Percentiles rank a stretch among this genome's conserved stretches.
phyloP scores from a whole-genome alignment of 2,797 vertebrate genomes.

The Echeneis naucrates region DNA sequence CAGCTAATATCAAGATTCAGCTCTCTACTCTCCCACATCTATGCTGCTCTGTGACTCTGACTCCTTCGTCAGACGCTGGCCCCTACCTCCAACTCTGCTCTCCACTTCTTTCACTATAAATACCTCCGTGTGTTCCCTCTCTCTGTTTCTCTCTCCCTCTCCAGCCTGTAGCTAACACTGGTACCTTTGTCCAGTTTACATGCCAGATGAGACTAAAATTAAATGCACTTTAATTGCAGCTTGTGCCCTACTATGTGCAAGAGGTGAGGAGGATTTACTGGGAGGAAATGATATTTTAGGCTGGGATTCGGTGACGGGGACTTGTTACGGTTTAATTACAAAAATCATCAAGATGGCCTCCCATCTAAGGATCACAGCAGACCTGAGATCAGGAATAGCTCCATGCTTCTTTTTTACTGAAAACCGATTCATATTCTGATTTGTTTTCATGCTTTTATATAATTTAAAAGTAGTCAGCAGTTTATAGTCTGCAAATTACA shows the following conservation, averaged over 20 bases:
- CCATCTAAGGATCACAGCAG: not conserved
- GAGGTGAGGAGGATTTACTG: conserved; percentile 54
- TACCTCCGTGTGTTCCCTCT: conserved; percentile 53
- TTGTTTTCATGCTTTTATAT: conserved; percentile 4
- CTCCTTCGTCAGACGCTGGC: conserved; percentile 29
- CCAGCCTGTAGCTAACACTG: conserved; percentile 72
- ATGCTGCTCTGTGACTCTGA: conserved; percentile 19
- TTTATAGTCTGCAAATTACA: not conserved
- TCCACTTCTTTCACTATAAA: conserved; percentile 57
- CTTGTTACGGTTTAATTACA: conserved; percentile 34
- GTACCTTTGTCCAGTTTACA: conserved; percentile 73
- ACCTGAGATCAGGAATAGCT: not conserved
- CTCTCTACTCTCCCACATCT: not conserved
- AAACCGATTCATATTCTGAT: not conserved
- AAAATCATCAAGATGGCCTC: conserved; percentile 19
- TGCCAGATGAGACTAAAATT: conserved; percentile 79
- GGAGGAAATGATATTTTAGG: conserved; percentile 65
- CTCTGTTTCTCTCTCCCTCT: conserved; percentile 39
- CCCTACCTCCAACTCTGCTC: conserved; percentile 45
- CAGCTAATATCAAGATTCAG: not conserved
- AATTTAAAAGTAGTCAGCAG: not conserved
- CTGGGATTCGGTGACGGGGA: conserved; percentile 24
- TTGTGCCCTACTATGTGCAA: conserved; percentile 33
- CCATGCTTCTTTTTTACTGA: not conserved
- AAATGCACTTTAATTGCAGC: conserved; percentile 74